Evolutionary conservation across 2,888 invertebrate species (phyloP), one percentile per base, ranked within the genome.

Genomic region (Apodemia mormo): DNA sequence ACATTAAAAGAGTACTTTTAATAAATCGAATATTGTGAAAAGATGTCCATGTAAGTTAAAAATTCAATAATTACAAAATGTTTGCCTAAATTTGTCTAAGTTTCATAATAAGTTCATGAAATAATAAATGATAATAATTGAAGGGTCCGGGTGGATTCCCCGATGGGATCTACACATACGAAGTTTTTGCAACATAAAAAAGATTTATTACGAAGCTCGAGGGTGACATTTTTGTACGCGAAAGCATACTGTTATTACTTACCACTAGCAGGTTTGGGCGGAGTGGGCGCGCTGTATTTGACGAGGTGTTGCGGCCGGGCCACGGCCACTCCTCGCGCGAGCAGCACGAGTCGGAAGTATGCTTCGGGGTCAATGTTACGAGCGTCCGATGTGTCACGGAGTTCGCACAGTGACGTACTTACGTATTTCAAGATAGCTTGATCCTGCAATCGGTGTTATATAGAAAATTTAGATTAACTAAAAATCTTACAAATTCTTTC

Each of bases 281-380:
- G 93, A 40, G 91, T 86, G 2, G 91, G 85, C 22, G 90, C 88
- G 58, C 86, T 88, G 76, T 79, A 93, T 69, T 89, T 88, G 71
- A 93, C 90, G 33, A 99, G 94, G 83, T 98, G 97, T 68, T 95
- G 94, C 0, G 99, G 98, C 10, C 98, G 94, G 0, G 96, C 94
- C 12, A 97, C 96, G 10, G 98, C 98, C 66, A 99, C 97, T 56
- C 97, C 96, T 64, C 98, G 94, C 0, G 97, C 97, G 14, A 97
- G 95, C 69, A 98, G 90, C 56, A 98, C 95, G 40, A 98, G 94
- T 2, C 98, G 95, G 89, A 98, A 98, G 87, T 96, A 98, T 69
- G 97, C 97, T 84, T 99, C 98, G 0, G 98, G 97, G 87, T 98
- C 98, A 75, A 97, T 95, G 80, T 96, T 95, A 72, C 94, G 94